These are phyloP conservation scores for Palythoa caribaeorum DNA, from an alignment of 92 coral and sea anemone species.

Conservation along the genomic window DNA sequence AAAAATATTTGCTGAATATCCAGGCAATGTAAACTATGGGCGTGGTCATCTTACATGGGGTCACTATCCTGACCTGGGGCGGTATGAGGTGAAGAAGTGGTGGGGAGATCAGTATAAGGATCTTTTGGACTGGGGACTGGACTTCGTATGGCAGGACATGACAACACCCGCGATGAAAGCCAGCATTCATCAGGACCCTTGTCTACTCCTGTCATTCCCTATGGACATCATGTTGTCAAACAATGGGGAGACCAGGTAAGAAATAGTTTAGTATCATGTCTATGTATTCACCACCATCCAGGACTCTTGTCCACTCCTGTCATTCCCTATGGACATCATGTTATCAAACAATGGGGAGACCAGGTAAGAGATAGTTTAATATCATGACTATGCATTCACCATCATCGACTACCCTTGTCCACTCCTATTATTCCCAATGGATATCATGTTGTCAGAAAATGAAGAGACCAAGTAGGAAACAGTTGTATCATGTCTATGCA, in stretches of 20 bases:
- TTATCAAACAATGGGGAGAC: constrained; percentile 73
- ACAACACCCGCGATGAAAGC: constrained; percentile 88
- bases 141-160: constrained; percentile 90
- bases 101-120: constrained; percentile 87
- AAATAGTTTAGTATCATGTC: too few species aligned
- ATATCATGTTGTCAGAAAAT: too few species aligned
- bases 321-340: constrained; percentile 87
- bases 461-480: too few species aligned
- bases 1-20: too few species aligned
- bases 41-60: constrained; percentile 87
- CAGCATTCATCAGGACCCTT: constrained; percentile 77
- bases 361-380: too few species aligned
- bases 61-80: constrained; percentile 81
- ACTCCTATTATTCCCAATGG: too few species aligned
- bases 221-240: constrained; percentile 81
- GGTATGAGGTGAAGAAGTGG: constrained; percentile 80
- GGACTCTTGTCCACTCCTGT: constrained; percentile 67
- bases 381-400: too few species aligned
- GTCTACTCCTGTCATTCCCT: constrained; percentile 74
- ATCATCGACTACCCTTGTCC: too few species aligned
- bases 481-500: too few species aligned
- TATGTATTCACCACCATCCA: too few species aligned
- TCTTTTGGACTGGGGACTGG: constrained; percentile 83
- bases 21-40: constrained; percentile 85
- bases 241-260: constrained; percentile 78